phyloP scores from a whole-genome alignment of 2,888 invertebrate species.

The Spilosoma lubricipeda region DNA sequence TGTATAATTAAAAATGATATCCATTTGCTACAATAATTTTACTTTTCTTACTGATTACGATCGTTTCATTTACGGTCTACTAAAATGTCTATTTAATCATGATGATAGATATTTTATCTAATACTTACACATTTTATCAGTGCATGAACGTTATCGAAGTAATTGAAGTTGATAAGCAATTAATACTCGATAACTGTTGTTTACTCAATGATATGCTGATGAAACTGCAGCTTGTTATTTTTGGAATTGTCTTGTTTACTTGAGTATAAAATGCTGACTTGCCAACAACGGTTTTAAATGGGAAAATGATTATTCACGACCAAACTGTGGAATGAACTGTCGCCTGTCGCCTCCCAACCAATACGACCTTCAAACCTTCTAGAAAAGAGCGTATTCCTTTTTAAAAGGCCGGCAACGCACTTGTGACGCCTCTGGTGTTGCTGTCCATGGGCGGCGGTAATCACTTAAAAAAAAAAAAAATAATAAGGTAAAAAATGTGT shows the following conservation, averaged over 20 bases:
- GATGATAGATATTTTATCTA: slow-evolving; percentile 8
- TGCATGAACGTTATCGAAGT: slow-evolving; percentile 5
- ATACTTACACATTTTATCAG: slow-evolving; percentile 9
- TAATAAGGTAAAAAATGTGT: too few species aligned
- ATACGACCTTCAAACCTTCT: too few species aligned
- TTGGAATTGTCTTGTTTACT: neutral
- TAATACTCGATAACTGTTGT: neutral
- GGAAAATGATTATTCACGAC: neutral
- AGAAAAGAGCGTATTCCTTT: too few species aligned
- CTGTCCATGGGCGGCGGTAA: too few species aligned
- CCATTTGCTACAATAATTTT: neutral
- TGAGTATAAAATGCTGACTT: neutral
- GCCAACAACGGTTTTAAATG: neutral
- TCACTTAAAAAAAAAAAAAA: too few species aligned
- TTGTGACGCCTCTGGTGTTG: too few species aligned
- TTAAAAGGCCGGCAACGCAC: too few species aligned
- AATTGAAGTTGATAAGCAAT: neutral
- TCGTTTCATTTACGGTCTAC: neutral
- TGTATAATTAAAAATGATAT: slow-evolving; percentile 2
- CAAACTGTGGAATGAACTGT: too few species aligned
- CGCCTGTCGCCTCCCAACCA: too few species aligned
- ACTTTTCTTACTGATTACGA: slow-evolving; percentile 3
- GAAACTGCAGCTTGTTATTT: neutral
- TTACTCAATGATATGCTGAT: neutral
- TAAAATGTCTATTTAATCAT: neutral